phyloP scores from a whole-genome alignment of 2,797 vertebrate genomes.

The Onychomys leucogaster region DNA sequence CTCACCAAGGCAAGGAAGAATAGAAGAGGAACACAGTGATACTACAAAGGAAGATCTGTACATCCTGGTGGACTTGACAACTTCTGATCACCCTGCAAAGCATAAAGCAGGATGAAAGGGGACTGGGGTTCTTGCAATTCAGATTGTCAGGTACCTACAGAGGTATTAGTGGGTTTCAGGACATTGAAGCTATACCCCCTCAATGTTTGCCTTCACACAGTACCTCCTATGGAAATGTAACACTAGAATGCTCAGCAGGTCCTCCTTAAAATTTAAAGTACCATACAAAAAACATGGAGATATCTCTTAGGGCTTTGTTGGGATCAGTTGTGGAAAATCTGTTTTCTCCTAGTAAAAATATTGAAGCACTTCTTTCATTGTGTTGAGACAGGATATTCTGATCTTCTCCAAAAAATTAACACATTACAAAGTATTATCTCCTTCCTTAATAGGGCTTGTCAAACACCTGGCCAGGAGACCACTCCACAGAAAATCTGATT shows the following conservation, averaged over 20 bases:
- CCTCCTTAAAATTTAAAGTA: background rate
- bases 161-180: background rate
- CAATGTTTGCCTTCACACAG: background rate
- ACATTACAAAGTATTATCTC: background rate
- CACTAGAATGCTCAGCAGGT: background rate
- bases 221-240: background rate
- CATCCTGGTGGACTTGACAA: background rate
- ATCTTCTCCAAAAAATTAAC: background rate
- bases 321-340: background rate
- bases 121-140: rapidly evolving
- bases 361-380: background rate
- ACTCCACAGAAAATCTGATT: background rate
- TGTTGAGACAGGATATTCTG: background rate
- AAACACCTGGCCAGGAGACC: background rate
- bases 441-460: background rate
- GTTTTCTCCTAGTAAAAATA: background rate
- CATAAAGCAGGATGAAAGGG: background rate
- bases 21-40: background rate
- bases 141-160: background rate
- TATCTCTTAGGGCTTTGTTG: background rate
- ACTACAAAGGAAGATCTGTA: background rate
- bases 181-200: background rate
- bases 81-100: background rate
- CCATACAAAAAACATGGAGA: background rate
- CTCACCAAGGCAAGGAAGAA: background rate